These are phyloP conservation scores for Nautilus pompilius DNA, from an alignment of 1,140 invertebrate genomes.

Conservation along the genomic window DNA sequence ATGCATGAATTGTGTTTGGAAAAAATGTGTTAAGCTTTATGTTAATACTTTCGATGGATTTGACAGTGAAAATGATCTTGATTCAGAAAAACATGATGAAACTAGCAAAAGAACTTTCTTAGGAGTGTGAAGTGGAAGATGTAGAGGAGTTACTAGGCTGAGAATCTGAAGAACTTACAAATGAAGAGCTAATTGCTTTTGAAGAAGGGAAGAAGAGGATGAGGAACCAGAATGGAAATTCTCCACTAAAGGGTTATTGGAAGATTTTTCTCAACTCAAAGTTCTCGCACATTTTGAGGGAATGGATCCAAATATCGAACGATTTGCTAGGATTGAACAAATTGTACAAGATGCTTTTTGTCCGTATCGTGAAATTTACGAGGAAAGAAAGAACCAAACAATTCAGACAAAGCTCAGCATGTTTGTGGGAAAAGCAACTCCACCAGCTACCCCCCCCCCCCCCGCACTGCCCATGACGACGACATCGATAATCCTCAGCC, in stretches of 20 bases:
- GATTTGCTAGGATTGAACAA: neutral
- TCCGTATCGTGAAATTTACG: neutral
- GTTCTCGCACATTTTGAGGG: neutral
- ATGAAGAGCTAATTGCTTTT: neutral
- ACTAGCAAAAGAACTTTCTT: neutral
- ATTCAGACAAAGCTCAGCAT: neutral
- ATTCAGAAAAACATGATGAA: too few relatives aligned
- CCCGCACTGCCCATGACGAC: neutral
- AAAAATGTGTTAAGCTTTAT: neutral
- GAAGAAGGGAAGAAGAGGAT: neutral
- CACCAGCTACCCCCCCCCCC: too few relatives aligned
- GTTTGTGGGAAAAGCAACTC: neutral
- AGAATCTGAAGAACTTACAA: neutral
- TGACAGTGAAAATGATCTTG: neutral
- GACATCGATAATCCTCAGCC: neutral
- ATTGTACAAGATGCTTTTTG: neutral
- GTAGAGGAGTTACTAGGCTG: neutral
- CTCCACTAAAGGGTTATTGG: neutral
- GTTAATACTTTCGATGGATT: neutral
- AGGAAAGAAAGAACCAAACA: neutral
- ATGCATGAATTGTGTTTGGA: too few relatives aligned
- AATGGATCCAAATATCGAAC: neutral
- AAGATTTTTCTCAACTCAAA: neutral
- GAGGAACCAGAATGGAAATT: neutral
- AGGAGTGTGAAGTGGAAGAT: neutral